phyloP scores from a whole-genome alignment of 2,797 vertebrate species.

The Poeciliopsis paucimaculata region DNA sequence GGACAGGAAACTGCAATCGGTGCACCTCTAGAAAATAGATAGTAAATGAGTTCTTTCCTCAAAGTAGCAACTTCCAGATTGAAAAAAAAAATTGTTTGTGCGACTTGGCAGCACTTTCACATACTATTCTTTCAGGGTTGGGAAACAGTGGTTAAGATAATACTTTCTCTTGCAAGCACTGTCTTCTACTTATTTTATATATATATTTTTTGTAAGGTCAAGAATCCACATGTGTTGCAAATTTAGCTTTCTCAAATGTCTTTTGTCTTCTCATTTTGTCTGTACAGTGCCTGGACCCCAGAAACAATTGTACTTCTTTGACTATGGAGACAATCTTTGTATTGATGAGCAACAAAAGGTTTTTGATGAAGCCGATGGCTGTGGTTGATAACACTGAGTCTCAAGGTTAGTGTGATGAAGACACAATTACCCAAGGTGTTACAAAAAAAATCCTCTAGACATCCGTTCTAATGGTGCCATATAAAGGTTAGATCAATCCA shows the following conservation, averaged over 20 bases:
- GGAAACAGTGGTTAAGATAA: background rate
- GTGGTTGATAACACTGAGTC: conserved; percentile 70
- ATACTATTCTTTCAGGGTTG: background rate
- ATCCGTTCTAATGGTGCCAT: conserved; percentile 21
- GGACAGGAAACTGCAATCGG: background rate
- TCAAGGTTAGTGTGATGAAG: conserved; percentile 42
- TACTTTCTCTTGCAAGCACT: background rate
- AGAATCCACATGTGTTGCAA: background rate
- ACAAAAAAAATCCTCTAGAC: conserved; percentile 20
- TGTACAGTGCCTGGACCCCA: conserved; percentile 86
- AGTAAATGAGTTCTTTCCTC: background rate
- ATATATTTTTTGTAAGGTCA: background rate
- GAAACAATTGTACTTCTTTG: conserved; percentile 84
- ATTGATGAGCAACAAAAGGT: conserved; percentile 90
- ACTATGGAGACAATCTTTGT: conserved; percentile 80
- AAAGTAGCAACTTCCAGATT: background rate
- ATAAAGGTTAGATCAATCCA: conserved; percentile 37
- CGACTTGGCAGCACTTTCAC: background rate
- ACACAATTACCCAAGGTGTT: background rate
- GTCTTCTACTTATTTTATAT: background rate
- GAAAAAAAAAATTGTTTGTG: background rate
- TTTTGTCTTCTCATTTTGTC: conserved; percentile 10
- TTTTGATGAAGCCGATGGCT: conserved; percentile 86
- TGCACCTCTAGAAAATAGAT: background rate
- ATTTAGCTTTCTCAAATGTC: background rate